Evolutionary conservation across 2,888 invertebrate genomes (phyloP).

Genomic region (Tortricodes alternella): DNA sequence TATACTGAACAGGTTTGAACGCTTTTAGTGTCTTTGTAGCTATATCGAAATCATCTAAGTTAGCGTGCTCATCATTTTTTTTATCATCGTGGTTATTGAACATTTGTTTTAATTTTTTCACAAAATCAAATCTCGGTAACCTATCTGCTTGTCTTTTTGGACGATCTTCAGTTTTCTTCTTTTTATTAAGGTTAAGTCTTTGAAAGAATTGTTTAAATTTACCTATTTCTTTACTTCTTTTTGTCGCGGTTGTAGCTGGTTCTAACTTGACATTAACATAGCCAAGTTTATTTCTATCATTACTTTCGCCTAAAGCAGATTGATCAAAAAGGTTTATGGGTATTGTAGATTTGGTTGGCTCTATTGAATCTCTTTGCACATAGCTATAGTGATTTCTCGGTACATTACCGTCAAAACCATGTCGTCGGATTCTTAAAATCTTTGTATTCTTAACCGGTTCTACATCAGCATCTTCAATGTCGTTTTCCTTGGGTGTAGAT

Average conservation of each 20-base stretch:
- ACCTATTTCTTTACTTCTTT: slow-evolving; percentile 33
- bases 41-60: not conserved
- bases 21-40: not conserved
- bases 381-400: not conserved
- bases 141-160: slow-evolving; percentile 36
- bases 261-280: slow-evolving; percentile 24
- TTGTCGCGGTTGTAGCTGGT: slow-evolving; percentile 28
- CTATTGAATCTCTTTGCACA: not conserved
- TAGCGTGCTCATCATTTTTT: not conserved
- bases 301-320: not conserved
- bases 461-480: not conserved
- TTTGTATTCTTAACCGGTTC: not conserved
- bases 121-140: slow-evolving; percentile 46
- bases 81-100: slow-evolving; percentile 35
- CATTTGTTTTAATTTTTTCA: slow-evolving; percentile 51
- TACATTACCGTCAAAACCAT: not conserved
- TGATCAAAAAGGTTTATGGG: not conserved
- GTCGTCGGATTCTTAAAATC: not conserved
- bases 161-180: slow-evolving; percentile 30
- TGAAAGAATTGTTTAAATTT: slow-evolving; percentile 43
- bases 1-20: not conserved
- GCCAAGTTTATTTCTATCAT: slow-evolving; percentile 15
- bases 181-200: slow-evolving; percentile 42
- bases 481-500: not conserved
- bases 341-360: not conserved